Evolutionary conservation across 2,888 invertebrate species (phyloP).

Genomic region (Eupithecia exiguata): DNA sequence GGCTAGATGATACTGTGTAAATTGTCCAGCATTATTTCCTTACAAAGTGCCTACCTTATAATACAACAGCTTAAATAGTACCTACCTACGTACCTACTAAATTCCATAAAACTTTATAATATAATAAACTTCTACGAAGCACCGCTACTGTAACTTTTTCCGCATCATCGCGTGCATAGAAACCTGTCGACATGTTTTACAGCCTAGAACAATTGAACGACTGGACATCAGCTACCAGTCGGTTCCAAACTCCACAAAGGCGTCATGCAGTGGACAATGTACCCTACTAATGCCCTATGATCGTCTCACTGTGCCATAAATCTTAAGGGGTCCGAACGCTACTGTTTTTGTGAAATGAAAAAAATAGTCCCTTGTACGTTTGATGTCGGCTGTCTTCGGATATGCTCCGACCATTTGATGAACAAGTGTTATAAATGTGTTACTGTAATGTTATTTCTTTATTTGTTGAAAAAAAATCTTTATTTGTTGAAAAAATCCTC

Average conservation of each 20-base stretch:
- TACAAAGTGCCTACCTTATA: not conserved
- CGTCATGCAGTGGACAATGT: slow-evolving; percentile 76
- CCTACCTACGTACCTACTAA: not conserved
- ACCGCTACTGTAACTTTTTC: slow-evolving; percentile 53
- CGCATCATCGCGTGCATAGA: slow-evolving; percentile 52
- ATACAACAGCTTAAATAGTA: not conserved
- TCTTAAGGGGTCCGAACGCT: slow-evolving; percentile 57
- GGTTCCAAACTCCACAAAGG: slow-evolving; percentile 66
- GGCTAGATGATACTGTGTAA: too few relatives aligned
- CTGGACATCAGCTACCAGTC: slow-evolving; percentile 46
- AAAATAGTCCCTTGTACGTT: slow-evolving; percentile 45
- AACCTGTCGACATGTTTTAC: slow-evolving; percentile 80
- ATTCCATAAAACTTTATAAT: not conserved
- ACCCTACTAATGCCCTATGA: slow-evolving; percentile 80
- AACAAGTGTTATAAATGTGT: slow-evolving; percentile 25
- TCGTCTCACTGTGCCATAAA: slow-evolving; percentile 76
- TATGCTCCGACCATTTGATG: slow-evolving; percentile 41
- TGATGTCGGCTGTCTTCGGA: slow-evolving; percentile 46
- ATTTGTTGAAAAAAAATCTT: not conserved
- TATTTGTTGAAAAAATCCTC: not conserved
- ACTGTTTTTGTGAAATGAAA: slow-evolving; percentile 59
- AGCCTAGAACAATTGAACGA: slow-evolving; percentile 66
- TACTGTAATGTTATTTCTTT: slow-evolving; percentile 3
- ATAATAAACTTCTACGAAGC: slow-evolving; percentile 48
- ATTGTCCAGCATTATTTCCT: not conserved